Evolutionary conservation across 2,888 invertebrate species (phyloP).

Genomic region (Macropis europaea): DNA sequence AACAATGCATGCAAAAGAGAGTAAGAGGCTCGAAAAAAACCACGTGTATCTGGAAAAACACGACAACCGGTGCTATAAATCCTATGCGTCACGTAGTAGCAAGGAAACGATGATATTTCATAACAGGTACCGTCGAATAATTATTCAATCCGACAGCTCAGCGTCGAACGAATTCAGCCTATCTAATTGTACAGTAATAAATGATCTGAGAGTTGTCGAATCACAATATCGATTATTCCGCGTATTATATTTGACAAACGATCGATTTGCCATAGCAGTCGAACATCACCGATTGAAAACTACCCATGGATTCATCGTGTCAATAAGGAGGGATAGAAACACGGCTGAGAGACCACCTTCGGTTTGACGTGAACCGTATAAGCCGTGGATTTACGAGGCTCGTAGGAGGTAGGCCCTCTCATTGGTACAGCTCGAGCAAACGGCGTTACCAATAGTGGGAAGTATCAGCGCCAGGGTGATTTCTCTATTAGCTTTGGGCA

Average conservation of each 20-base stretch:
- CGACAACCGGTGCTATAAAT: too few relatives aligned
- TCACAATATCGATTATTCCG: conserved; percentile 22
- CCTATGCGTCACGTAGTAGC: neutral
- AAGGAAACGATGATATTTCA: neutral
- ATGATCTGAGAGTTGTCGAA: conserved; percentile 4
- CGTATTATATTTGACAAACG: conserved; percentile 35
- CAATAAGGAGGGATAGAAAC: neutral
- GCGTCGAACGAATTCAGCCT: neutral
- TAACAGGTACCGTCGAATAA: neutral
- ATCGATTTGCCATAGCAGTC: conserved; percentile 23
- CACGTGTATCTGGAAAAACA: too few relatives aligned
- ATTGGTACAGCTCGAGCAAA: conserved; percentile 58
- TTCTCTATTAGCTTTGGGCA: conserved; percentile 73
- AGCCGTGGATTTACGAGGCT: conserved; percentile 72
- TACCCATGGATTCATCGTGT: neutral
- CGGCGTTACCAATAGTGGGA: conserved; percentile 68
- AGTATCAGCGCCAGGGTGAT: conserved; percentile 72
- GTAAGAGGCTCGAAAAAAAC: too few relatives aligned
- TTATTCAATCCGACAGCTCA: neutral
- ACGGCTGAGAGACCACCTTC: conserved; percentile 29
- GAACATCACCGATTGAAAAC: conserved; percentile 9
- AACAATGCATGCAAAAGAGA: too few relatives aligned
- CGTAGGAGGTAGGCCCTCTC: conserved; percentile 57
- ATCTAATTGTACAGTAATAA: conserved; percentile 13
- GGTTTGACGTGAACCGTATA: conserved; percentile 54